Base-by-base conservation (phyloP, 2,113 vertebrate species). In the Saimiri boliviensis region DNA sequence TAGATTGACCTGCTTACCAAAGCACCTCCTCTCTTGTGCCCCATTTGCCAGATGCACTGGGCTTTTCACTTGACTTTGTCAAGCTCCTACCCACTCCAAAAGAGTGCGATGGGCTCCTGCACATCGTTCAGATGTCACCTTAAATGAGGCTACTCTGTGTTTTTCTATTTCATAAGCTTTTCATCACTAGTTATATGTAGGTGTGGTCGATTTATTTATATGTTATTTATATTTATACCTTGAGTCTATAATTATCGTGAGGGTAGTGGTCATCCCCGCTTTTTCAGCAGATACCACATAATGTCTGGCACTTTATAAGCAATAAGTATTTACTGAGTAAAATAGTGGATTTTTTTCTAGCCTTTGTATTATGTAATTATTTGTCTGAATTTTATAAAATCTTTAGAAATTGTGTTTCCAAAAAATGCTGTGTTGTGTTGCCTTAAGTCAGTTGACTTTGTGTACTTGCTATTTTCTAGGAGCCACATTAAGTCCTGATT, bases 1-100 rank as follows among this genome's bases (percentile, higher is more conserved):
- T 35, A 42, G 16, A 32, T 4, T 3, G 14, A 30, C 8, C 20
- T 12, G 0, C 52, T 35, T 77, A 37, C 4, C n/a, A 20, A 68
- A 49, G 8, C 4, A 30, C 11, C 13, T 47, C 8, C 60, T n/a
- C 12, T 1, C 17, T 45, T 54, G 7, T 14, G 2, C 3, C 3
- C 13, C 11, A 19, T 9, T 91, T 45, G 9, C 32, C 40, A 71
- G 8, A 32, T 58, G 0, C 13, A 1, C 4, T 40, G 27, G 2
- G 12, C 19, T 70, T 47, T 80, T 54, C 27, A 2, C 10, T 52
- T 49, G 19, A 32, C 52, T 5, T 52, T 45, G 27, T 10, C 45
- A 27, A 10, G 8, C 0, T 27, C 7, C 4, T 70, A 23, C 30
- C 60, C 10, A 11, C 1, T 6, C 13, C 12, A 21, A 19, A 68